Evolutionary conservation across 2,797 vertebrate genomes (phyloP), one percentile per base, ranked within the genome.

Genomic region (Cynopterus sphinx): DNA sequence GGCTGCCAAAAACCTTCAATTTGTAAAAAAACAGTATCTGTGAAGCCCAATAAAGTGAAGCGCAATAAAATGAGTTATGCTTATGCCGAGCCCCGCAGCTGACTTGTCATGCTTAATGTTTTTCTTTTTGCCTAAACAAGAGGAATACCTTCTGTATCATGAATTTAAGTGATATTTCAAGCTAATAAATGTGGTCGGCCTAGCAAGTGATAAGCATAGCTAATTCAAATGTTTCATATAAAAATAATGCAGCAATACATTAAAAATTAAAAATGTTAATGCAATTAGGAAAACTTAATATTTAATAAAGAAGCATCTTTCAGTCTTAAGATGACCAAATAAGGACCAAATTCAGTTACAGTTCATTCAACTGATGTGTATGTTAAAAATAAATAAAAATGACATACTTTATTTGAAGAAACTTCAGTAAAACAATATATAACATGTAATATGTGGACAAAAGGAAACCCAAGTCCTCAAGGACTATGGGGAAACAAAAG

Each of bases 131-230:
- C 61, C 41, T 67, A 17, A 75, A 61, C 13, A 74, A 79, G 63
- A 96, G 96, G 57, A 97, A 55, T 92, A 57, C 0, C 9, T 96
- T 96, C 85, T 97, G 53, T 70, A 85, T n/a, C 79, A 26, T 96
- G 77, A 97, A 95, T 98, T 94, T 94, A 96, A 87, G 65, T 96
- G 83, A 95, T 93, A 92, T 49, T 46, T 77, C 95, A 91, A 95
- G 77, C 79, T 91, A 92, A 92, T 90, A 98, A 94, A 97, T 96
- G 82, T 85, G 78, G 4, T 36, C 96, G 2, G 26, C 36, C 43
- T 97, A 61, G 28, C 31, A 95, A 94, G 68, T 82, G 93, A 61
- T 92, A 96, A 95, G 82, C 93, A 85, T 73, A 96, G 46, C 61
- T 74, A 57, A 96, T 96, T 96, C 74, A 41, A 90, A 78, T 96